phyloP scores from a whole-genome alignment of 2,888 invertebrate species.

The Morpho achilles region DNA sequence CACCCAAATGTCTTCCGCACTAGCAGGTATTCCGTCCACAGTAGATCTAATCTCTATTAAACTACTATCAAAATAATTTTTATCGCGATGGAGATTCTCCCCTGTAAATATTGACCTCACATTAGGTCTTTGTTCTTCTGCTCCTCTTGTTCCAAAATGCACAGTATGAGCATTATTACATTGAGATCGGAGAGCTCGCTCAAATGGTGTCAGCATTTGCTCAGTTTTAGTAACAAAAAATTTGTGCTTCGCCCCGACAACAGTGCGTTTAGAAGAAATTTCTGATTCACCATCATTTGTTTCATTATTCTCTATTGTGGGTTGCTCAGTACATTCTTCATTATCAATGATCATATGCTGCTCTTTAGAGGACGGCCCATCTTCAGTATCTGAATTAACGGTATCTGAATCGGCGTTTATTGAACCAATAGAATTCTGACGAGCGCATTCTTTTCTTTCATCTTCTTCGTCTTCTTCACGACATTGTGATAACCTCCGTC shows the following conservation, averaged over 20 bases:
- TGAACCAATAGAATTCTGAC: constrained; percentile 25
- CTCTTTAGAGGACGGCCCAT: constrained; percentile 30
- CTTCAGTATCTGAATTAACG: constrained; percentile 32
- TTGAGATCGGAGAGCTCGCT: constrained; percentile 68
- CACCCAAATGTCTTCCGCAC: constrained; percentile 85
- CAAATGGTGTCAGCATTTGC: constrained; percentile 56
- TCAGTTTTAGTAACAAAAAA: constrained; percentile 63
- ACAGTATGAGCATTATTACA: constrained; percentile 82
- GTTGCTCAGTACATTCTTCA: constrained; percentile 9
- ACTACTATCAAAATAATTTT: constrained; percentile 89
- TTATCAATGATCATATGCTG: constrained; percentile 25
- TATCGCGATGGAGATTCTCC: constrained; percentile 83
- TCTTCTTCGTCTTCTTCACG: constrained; percentile 92
- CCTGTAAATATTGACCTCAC: constrained; percentile 80
- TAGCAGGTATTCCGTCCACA: constrained; percentile 81
- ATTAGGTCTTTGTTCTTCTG: constrained; percentile 77
- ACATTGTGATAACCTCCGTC: constrained; percentile 88
- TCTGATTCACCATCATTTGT: constrained; percentile 37
- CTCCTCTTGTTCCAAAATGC: constrained; percentile 82
- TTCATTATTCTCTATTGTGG: background rate
- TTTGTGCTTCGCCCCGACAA: constrained; percentile 65
- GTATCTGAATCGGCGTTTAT: constrained; percentile 35
- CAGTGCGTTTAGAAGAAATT: constrained; percentile 57
- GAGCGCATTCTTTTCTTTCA: constrained; percentile 55
- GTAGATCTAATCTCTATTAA: constrained; percentile 88